Base-by-base conservation (phyloP, 2,113 vertebrate genomes). In the Paramisgurnus dabryanus region DNA sequence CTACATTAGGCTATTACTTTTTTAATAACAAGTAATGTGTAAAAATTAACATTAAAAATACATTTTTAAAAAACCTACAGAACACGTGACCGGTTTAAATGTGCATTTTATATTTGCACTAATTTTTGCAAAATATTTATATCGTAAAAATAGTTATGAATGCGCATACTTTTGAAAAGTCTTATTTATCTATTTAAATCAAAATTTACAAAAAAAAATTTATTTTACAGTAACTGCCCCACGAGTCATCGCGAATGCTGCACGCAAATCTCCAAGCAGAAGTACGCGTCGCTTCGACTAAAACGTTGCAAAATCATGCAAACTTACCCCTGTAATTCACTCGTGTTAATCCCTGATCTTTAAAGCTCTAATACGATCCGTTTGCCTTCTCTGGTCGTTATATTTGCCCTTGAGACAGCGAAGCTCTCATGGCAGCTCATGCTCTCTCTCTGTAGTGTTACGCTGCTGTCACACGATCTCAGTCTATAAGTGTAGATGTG, bases 381-480 rank as follows among this genome's bases (percentile, higher is more conserved):
- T 55, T 39, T 47, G 43, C 9, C 43, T 69, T 79, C 82, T 65
- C 60, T 39, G 50, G 49, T 18, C 0, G 18, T 40, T 61, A 74
- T 58, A 45, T 80, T 61, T 63, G 79, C 76, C 78, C 75, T 87
- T 86, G 88, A 90, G 67, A 84, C 61, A 40, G 39, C 45, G 50
- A 76, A 84, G 86, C 88, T 86, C 76, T 73, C 80, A 65, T 89
- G 63, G 86, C 90, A 88, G 89, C 75, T 85, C 27, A 50, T 68
- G 15, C 77, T 83, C 83, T 82, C 63, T 75, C 73, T 47, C 69
- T 67, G 77, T 53, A 58, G 81, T 90, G 86, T 90, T 90, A 88
- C 86, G 89, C 90, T 87, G 85, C 87, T 73, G 81, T 93, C 94
- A 93, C 94, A 88, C 91, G 93, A 92, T 91, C 67, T 18, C 60